Evolutionary conservation across 2,888 invertebrate genomes (phyloP).

Genomic region (Meteorus cinctellus): DNA sequence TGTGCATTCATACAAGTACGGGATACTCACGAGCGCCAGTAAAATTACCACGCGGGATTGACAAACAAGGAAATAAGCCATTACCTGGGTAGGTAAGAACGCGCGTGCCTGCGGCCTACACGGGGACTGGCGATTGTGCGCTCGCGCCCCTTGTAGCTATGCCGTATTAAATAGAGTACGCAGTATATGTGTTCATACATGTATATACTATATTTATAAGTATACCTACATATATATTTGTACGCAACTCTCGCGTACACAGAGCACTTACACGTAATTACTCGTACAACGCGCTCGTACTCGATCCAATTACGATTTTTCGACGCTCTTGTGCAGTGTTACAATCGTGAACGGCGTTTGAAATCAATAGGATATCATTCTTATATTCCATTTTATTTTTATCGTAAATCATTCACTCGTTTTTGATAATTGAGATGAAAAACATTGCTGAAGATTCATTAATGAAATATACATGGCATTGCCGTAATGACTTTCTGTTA

Average conservation of each 20-base stretch:
- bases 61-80: conserved; percentile 61
- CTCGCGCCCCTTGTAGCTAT: conserved; percentile 28
- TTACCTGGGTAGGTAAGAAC: conserved; percentile 49
- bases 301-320: conserved; percentile 43
- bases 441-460: neutral
- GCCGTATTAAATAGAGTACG: conserved; percentile 20
- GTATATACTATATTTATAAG: neutral
- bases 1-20: conserved; percentile 41
- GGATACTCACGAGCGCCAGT: conserved; percentile 38
- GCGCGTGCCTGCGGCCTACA: conserved; percentile 46
- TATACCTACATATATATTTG: conserved; percentile 24
- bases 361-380: conserved; percentile 25
- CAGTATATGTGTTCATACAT: neutral
- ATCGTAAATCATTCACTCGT: conserved; percentile 10
- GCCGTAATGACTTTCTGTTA: neutral
- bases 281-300: conserved; percentile 43
- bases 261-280: conserved; percentile 44
- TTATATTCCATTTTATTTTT: conserved; percentile 19
- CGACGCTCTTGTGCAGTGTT: conserved; percentile 37
- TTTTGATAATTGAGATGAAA: conserved; percentile 12
- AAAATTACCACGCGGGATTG: conserved; percentile 53
- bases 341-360: conserved; percentile 28
- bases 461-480: neutral
- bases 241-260: conserved; percentile 34
- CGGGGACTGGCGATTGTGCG: conserved; percentile 17